These are phyloP conservation scores for Brachyptera risi DNA, from an alignment of 2,888 invertebrate genomes.

Conservation along the genomic window DNA sequence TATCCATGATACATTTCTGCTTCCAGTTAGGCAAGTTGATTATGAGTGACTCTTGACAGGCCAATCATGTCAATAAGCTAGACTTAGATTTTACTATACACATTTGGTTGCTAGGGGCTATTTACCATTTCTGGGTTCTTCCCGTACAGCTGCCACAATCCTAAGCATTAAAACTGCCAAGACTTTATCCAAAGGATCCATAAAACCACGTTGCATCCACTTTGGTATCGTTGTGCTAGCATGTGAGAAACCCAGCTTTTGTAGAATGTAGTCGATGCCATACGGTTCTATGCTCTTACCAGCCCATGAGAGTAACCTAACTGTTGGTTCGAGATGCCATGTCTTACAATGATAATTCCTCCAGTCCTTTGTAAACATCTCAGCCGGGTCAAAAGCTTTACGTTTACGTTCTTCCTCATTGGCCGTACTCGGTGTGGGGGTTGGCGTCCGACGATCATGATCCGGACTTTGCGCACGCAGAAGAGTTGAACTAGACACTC, in stretches of 20 bases:
- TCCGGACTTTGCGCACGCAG: conserved; percentile 46
- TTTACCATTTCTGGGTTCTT: conserved; percentile 38
- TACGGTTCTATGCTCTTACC: conserved; percentile 97
- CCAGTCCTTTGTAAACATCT: conserved; percentile 77
- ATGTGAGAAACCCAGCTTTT: conserved; percentile 95
- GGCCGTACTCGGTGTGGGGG: conserved; percentile 25
- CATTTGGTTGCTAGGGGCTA: too few relatives aligned
- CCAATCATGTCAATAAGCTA: too few relatives aligned
- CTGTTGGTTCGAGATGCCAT: conserved; percentile 95
- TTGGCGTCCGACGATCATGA: conserved; percentile 37
- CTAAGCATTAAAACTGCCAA: conserved; percentile 73
- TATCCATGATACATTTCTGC: too few relatives aligned
- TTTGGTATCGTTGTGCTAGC: conserved; percentile 98
- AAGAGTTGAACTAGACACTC: conserved; percentile 47
- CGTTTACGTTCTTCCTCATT: conserved; percentile 38
- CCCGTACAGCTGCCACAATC: conserved; percentile 54
- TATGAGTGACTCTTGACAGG: too few relatives aligned
- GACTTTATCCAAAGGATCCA: conserved; percentile 95
- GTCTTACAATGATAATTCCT: conserved; percentile 88
- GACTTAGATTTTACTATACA: too few relatives aligned
- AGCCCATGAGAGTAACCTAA: conserved; percentile 80
- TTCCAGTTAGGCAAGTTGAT: too few relatives aligned
- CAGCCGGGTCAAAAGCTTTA: conserved; percentile 49
- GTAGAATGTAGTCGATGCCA: conserved; percentile 96
- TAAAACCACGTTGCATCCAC: conserved; percentile 97